Conservation (phyloP, 2,113 vertebrate genomes). For the Phycodurus eques region DNA sequence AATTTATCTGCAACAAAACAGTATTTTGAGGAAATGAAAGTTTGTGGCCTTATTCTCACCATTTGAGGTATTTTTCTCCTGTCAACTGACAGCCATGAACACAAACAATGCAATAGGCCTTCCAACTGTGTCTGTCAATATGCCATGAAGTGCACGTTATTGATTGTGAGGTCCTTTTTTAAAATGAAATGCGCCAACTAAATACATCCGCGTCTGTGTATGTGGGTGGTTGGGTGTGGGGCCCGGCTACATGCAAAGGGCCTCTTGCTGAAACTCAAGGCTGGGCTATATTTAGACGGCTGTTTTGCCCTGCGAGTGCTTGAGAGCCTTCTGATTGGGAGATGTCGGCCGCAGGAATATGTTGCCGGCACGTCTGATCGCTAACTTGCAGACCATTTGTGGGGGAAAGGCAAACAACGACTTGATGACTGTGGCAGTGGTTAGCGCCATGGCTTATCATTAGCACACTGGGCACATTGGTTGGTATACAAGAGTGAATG, state of each 20-base stretch:
- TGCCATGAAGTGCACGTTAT: slow-evolving; percentile 14
- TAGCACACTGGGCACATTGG: slow-evolving; percentile 25
- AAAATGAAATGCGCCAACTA: not conserved
- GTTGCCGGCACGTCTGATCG: slow-evolving; percentile 66
- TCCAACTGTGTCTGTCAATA: not conserved
- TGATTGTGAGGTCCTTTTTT: slow-evolving; percentile 24
- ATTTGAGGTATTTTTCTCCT: slow-evolving; percentile 19
- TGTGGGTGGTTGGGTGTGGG: slow-evolving; percentile 21
- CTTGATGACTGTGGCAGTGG: slow-evolving; percentile 48
- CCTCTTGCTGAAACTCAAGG: slow-evolving; percentile 47
- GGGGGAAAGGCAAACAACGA: slow-evolving; percentile 50
- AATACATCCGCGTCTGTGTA: slow-evolving; percentile 20
- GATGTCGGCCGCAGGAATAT: slow-evolving; percentile 62
- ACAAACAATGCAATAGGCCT: not conserved
- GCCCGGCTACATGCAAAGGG: slow-evolving; percentile 45
- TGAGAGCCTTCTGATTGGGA: slow-evolving; percentile 56
- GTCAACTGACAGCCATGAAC: not conserved
- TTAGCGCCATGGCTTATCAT: slow-evolving; percentile 57
- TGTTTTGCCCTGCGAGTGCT: slow-evolving; percentile 37
- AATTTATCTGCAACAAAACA: not conserved
- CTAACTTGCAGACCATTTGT: slow-evolving; percentile 59
- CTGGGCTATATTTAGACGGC: slow-evolving; percentile 61
- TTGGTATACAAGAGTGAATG: slow-evolving; percentile 11
- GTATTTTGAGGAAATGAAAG: slow-evolving; percentile 32
- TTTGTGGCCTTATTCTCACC: not conserved